A percentile compares a stretch with the other conserved stretches of the same genome.
phyloP scores from a whole-genome alignment of 2,113 vertebrate species.

The Dasyprocta punctata region DNA sequence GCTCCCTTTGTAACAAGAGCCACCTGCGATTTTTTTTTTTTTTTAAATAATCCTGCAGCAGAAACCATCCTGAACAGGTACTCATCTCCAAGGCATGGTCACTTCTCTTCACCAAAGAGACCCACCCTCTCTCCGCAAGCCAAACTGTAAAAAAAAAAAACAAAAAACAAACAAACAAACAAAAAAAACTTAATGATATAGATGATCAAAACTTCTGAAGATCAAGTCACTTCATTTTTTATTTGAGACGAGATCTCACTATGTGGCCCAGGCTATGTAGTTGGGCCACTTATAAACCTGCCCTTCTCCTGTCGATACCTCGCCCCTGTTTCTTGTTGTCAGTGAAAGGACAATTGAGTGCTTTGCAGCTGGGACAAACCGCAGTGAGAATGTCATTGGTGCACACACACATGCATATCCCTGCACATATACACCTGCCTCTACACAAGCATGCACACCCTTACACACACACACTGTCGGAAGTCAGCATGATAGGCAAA shows the following conservation, averaged over 20 bases:
- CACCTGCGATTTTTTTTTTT: constrained; percentile 81
- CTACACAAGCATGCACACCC: background rate
- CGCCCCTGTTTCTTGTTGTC: background rate
- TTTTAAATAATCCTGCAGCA: constrained; percentile 49
- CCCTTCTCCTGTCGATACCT: background rate
- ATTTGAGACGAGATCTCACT: background rate
- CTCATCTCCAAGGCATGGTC: constrained; percentile 74
- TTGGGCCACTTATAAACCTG: background rate
- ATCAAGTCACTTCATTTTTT: background rate
- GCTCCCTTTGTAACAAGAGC: constrained; percentile 71
- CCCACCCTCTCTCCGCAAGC: constrained; percentile 27
- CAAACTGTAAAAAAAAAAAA: too few relatives aligned
- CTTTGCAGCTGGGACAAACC: background rate
- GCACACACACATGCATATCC: too few relatives aligned
- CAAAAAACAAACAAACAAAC: too few relatives aligned
- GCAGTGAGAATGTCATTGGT: background rate
- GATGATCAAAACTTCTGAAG: constrained; percentile 67
- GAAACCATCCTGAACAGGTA: constrained; percentile 78
- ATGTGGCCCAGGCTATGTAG: background rate
- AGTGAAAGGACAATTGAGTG: background rate
- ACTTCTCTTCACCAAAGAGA: constrained; percentile 50
- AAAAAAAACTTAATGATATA: constrained; percentile 59
- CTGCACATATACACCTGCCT: too few relatives aligned
- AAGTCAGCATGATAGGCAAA: background rate
- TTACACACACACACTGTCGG: background rate